Evolutionary conservation across 2,113 vertebrate species (phyloP).

Genomic region (Dunckerocampus dactyliophorus): DNA sequence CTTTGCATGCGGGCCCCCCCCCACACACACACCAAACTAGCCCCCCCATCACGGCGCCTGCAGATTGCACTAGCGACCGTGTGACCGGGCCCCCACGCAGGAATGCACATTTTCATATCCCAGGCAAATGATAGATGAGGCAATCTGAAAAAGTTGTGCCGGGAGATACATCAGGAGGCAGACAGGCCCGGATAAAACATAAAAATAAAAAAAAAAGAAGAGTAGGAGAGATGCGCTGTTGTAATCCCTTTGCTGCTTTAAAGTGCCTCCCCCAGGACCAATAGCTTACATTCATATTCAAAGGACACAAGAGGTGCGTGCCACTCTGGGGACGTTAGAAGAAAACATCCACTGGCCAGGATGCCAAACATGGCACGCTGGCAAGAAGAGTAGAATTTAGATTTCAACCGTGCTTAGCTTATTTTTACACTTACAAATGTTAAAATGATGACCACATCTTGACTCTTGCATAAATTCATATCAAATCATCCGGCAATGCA

Average conservation of each 20-base stretch:
- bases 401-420: too few species aligned
- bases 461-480: too few species aligned
- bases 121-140: slow-evolving; percentile 74
- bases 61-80: slow-evolving; percentile 63
- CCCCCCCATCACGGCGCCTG: slow-evolving; percentile 35
- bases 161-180: slow-evolving; percentile 74
- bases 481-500: too few species aligned
- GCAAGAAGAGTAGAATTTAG: too few species aligned
- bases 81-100: slow-evolving; percentile 50
- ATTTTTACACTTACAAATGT: too few species aligned
- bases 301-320: slow-evolving; percentile 38
- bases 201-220: slow-evolving; percentile 2
- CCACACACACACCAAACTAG: not conserved
- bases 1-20: slow-evolving; percentile 45
- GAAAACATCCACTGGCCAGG: too few species aligned
- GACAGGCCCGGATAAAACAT: slow-evolving; percentile 67
- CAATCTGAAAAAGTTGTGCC: slow-evolving; percentile 71
- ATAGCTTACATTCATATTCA: slow-evolving; percentile 73
- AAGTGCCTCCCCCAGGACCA: slow-evolving; percentile 59
- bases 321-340: not conserved
- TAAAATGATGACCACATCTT: too few species aligned
- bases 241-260: slow-evolving; percentile 53
- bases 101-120: slow-evolving; percentile 69
- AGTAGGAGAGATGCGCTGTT: slow-evolving; percentile 42
- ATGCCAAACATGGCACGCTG: too few species aligned